These are phyloP conservation scores for Diarsia mendica DNA, from an alignment of 2,888 invertebrate species.

Conservation along the genomic window DNA sequence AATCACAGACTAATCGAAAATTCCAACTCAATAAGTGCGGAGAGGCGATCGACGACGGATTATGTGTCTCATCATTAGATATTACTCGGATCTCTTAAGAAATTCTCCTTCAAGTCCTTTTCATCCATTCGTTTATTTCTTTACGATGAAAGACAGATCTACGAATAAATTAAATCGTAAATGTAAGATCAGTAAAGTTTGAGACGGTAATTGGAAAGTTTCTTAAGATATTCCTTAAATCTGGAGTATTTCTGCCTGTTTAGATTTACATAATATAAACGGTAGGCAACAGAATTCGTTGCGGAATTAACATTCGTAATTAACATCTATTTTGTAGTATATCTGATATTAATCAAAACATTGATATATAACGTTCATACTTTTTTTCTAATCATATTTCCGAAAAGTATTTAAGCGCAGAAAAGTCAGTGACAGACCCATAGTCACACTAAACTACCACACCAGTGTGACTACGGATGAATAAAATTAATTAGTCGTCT, in stretches of 20 bases:
- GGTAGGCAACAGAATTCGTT: conserved; percentile 53
- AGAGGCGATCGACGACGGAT: conserved; percentile 83
- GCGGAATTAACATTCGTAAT: conserved; percentile 59
- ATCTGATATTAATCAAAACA: conserved; percentile 26
- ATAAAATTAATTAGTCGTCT: no score
- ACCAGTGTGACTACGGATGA: no score
- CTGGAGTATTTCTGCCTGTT: conserved; percentile 55
- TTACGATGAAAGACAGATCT: conserved; percentile 68
- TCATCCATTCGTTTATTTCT: conserved; percentile 79
- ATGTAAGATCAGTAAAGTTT: conserved; percentile 76
- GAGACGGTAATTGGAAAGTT: conserved; percentile 77
- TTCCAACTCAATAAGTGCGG: conserved; percentile 86
- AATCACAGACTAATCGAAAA: conserved; percentile 90
- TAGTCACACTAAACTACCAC: no score
- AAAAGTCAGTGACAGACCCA: no score
- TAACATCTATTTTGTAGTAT: conserved; percentile 54
- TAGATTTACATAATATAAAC: conserved; percentile 66
- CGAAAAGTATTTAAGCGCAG: neutral
- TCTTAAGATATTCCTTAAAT: conserved; percentile 63
- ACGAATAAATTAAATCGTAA: conserved; percentile 79
- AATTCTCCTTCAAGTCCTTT: conserved; percentile 76
- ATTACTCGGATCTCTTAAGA: conserved; percentile 79
- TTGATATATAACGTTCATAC: conserved; percentile 5
- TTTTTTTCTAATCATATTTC: neutral
- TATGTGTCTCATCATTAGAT: conserved; percentile 87